Base-by-base conservation (phyloP, 2,888 invertebrate species). In the Luperina testacea region DNA sequence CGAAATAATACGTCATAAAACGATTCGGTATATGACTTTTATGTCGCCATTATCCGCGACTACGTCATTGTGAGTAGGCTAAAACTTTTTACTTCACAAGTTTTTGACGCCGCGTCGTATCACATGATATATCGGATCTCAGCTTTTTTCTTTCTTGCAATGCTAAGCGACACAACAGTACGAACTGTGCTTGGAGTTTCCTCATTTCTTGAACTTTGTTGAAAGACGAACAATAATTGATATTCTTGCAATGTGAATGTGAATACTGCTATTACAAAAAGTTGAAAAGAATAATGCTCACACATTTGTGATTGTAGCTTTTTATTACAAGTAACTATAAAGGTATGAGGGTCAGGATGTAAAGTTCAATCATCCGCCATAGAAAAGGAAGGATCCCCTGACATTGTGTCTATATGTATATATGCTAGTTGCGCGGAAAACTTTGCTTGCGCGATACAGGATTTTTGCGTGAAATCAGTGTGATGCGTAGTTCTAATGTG, bases 51-150 rank as follows among this genome's bases (percentile, higher is more conserved):
- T 84, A 84, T 73, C 72, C 69, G n/a, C 68, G 24, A 11, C 70
- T 71, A 68, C 42, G 73, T 81, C 77, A 77, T 38, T 76, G 73
- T 73, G 75, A 73, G 78, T 74, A 75, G 86, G 81, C 78, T 74
- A 15, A 76, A 84, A 81, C 75, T 86, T 87, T 83, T 87, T 78
- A 87, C 78, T 86, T 81, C 42, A 38, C 59, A 75, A 86, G 82
- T 84, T 87, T 61, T 77, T 84, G 77, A 84, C 76, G 64, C 70
- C 57, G 17, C 71, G 48, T 84, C 75, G 64, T 72, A 77, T 61
- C 69, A 65, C 70, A 73, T 81, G 75, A 81, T 78, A 77, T 78
- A 84, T 81, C 53, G 69, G 38, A 68, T 68, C 57, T 71, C 68
- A 57, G 68, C 42, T 72, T 72, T 87, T 75, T 82, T 78, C 67